Evolutionary conservation across 2,113 vertebrate species (phyloP).

Genomic region (Lepidothrix coronata): DNA sequence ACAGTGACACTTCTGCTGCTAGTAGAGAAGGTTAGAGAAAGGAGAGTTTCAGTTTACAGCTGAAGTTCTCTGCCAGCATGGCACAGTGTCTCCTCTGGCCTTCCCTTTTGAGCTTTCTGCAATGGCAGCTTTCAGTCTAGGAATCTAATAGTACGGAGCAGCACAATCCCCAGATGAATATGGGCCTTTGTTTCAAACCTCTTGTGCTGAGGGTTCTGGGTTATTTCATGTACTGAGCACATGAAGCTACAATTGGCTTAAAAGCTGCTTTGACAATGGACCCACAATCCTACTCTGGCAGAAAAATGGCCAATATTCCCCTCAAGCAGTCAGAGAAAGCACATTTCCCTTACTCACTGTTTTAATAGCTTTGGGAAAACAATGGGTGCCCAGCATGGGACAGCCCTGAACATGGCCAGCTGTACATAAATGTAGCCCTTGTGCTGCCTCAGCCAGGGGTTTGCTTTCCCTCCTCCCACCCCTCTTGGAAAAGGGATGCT

Average conservation of each 20-base stretch:
- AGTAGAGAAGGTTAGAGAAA: neutral
- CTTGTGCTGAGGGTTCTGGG: neutral
- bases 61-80: neutral
- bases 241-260: neutral
- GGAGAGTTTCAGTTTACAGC: neutral
- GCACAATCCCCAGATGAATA: neutral
- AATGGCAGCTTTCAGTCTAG: neutral
- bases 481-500: neutral
- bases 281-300: neutral
- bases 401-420: neutral
- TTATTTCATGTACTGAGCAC: neutral
- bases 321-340: neutral
- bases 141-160: neutral
- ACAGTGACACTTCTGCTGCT: neutral
- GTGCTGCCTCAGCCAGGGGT: conserved; percentile 17
- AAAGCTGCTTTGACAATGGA: neutral
- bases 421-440: conserved; percentile 2
- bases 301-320: neutral
- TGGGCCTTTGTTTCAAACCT: neutral
- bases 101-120: neutral
- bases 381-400: neutral
- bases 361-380: conserved; percentile 1
- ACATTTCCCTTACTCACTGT: neutral
- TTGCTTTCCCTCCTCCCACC: neutral
- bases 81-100: neutral